phyloP scores from a whole-genome alignment of 2,113 vertebrate species.

The Scomber colias region DNA sequence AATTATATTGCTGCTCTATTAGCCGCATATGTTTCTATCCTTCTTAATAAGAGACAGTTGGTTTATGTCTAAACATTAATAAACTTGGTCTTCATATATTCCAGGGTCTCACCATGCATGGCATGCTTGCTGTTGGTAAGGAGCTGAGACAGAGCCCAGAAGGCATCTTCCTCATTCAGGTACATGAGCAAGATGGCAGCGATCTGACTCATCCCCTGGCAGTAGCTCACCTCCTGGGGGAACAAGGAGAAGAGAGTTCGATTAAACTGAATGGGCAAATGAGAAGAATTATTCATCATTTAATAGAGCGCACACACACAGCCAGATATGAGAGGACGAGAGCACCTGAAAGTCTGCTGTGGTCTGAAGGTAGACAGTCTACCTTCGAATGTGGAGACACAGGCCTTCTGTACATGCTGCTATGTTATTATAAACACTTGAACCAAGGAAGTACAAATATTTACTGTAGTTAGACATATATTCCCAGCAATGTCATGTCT shows the following conservation, averaged over 20 bases:
- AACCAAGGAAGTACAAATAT: constrained; percentile 56
- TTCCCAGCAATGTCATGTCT: constrained; percentile 15
- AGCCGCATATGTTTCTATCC: neutral
- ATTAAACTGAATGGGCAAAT: constrained; percentile 47
- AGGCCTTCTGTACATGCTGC: constrained; percentile 7
- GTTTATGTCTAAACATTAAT: neutral
- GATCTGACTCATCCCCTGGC: constrained; percentile 94
- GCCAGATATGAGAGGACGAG: neutral
- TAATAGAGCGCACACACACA: constrained; percentile 1
- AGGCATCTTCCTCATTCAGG: constrained; percentile 92
- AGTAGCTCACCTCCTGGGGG: constrained; percentile 94
- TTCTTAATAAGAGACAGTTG: neutral
- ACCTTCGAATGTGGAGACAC: neutral
- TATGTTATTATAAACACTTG: constrained; percentile 39
- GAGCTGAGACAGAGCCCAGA: constrained; percentile 92
- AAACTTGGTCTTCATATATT: neutral
- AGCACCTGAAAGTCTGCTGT: constrained; percentile 65
- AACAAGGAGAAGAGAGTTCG: constrained; percentile 31
- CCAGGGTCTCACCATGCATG: constrained; percentile 87
- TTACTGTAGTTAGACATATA: constrained; percentile 42
- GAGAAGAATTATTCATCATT: constrained; percentile 58
- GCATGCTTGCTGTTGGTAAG: constrained; percentile 89
- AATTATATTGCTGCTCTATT: neutral
- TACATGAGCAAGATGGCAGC: constrained; percentile 92
- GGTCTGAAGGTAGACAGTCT: constrained; percentile 35